Evolutionary conservation across 2,888 invertebrate genomes (phyloP), one percentile per base, ranked within the genome.

Genomic region (Patella depressa): DNA sequence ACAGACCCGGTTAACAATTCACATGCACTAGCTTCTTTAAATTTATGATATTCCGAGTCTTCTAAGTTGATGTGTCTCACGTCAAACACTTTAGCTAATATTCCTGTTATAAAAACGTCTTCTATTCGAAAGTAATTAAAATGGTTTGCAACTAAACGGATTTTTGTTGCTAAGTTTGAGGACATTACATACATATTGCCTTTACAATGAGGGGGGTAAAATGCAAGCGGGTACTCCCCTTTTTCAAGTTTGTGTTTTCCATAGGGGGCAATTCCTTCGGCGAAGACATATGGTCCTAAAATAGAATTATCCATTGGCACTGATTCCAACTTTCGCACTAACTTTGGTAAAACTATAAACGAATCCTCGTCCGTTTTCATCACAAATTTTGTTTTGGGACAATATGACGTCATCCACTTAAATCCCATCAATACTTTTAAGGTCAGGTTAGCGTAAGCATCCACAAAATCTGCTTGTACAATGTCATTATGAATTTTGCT

Each of bases 311-410:
- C 5, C 65, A 15, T 19, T 12, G 65, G 11, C 3, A 65, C 24
- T 11, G 65, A 65, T 5, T 15, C 24, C 11, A 65, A 65, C 65
- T 24, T 19, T 11, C 14, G 19, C 24, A 65, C 65, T 24, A 65
- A 12, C 24, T 24, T 72, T 53, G n/a, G 45, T 15, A 53, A 15
- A 57, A 59, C 59, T 5, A 59, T n/a, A 19, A 74, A 74, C n/a
- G 45, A 29, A 19, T 74, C 74, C 11, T 74, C 74, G 45, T 74
- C 74, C 34, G 59, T 65, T 45, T 74, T 74, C 34, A 74, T 74
- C 24, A 74, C 29, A 19, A 34, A 74, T 29, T 74, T 55, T 17
- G 74, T 59, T 9, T 59, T 29, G 2, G 74, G 65, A 34, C 74
- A 74, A 29, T 57, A 19, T 14, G 29, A 24, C n/a, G 19, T 55